Percentiles rank a stretch among this genome's conserved stretches.
These are phyloP conservation scores for Meiosimyza decipiens DNA, from an alignment of 2,888 invertebrate species.

Conservation along the genomic window DNA sequence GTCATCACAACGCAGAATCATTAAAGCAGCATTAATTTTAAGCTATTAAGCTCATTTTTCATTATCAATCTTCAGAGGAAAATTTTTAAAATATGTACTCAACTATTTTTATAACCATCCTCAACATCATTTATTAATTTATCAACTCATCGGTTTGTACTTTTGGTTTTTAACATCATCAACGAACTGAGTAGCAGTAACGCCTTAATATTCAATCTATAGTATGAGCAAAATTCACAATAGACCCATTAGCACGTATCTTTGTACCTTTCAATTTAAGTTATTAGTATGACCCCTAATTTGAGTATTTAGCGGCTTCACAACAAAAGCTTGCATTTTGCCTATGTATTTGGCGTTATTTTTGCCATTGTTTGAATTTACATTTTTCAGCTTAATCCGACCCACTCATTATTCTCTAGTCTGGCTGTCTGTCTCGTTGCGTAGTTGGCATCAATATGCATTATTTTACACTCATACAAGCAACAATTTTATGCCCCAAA, in stretches of 20 bases:
- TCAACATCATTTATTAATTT: too few relatives aligned
- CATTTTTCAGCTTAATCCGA: constrained; percentile 11
- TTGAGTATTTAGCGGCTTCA: neutral
- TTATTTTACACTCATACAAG: neutral
- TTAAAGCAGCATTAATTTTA: too few relatives aligned
- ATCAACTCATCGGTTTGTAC: too few relatives aligned
- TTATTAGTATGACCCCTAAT: neutral
- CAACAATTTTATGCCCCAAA: neutral
- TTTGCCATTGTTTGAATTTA: constrained; percentile 23
- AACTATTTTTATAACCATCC: too few relatives aligned
- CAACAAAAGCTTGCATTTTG: constrained; percentile 1
- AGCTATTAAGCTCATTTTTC: too few relatives aligned
- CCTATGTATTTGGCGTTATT: neutral
- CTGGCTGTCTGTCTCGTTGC: neutral
- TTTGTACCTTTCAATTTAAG: neutral
- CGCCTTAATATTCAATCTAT: neutral
- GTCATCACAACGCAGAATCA: too few relatives aligned
- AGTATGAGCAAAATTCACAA: too few relatives aligned
- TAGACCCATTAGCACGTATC: neutral
- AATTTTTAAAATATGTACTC: too few relatives aligned
- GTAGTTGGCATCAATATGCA: neutral
- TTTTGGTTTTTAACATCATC: neutral
- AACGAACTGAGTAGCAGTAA: neutral
- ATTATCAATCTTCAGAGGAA: too few relatives aligned
- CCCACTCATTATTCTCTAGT: neutral